Percentiles rank a stretch among this genome's conserved stretches.
These are phyloP conservation scores for Eulemur rufifrons DNA, from an alignment of 2,113 vertebrate species.

Conservation along the genomic window DNA sequence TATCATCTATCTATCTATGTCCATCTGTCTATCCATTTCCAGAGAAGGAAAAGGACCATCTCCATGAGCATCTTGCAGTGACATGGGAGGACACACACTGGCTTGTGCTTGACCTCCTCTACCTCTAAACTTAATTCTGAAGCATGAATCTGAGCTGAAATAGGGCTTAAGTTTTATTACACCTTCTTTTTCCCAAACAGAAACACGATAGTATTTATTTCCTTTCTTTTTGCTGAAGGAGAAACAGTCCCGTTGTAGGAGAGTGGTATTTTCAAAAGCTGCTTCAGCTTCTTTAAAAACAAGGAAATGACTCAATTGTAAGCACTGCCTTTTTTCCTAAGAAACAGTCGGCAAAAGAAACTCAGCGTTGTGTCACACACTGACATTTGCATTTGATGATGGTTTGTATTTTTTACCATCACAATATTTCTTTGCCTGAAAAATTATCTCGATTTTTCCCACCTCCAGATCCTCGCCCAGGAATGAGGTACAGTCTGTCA, in stretches of 20 bases:
- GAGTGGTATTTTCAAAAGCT: neutral
- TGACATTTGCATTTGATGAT: slow-evolving; percentile 23
- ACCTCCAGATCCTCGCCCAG: neutral
- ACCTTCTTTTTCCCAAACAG: neutral
- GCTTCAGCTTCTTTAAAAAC: neutral
- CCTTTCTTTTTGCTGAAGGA: neutral
- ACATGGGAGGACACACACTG: neutral
- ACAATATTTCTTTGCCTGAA: slow-evolving; percentile 1
- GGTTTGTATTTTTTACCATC: neutral
- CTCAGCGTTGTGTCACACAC: neutral
- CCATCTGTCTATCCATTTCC: neutral
- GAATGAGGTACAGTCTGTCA: neutral
- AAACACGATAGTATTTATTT: slow-evolving; percentile 11
- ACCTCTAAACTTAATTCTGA: neutral
- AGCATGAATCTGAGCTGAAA: neutral
- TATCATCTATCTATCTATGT: neutral
- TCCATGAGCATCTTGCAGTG: neutral
- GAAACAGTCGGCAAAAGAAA: slow-evolving; percentile 11
- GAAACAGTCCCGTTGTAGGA: neutral
- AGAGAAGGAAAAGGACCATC: neutral
- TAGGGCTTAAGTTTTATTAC: neutral
- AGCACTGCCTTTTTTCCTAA: neutral
- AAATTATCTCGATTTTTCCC: neutral
- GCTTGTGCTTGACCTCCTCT: neutral
- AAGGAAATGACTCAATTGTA: neutral